These are phyloP conservation scores for Pteropus rufus DNA, from an alignment of 2,797 vertebrate species.

Conservation along the genomic window DNA sequence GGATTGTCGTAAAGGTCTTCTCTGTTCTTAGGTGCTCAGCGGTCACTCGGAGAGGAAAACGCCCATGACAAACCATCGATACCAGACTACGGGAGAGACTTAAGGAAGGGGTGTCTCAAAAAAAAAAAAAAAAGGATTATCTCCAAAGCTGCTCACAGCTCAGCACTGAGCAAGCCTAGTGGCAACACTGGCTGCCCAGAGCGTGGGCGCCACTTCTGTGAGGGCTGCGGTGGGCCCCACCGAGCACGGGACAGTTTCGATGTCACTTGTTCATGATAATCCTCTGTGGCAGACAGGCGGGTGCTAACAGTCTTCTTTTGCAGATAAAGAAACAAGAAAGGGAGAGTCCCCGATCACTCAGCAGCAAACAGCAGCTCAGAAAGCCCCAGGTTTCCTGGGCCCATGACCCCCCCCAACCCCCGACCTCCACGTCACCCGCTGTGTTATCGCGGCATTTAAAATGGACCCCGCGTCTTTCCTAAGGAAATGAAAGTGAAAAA, in stretches of 20 bases:
- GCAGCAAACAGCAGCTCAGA: background rate
- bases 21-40: background rate
- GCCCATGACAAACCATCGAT: background rate
- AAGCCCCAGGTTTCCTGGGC: background rate
- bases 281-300: background rate
- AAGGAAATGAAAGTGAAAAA: conserved; percentile 9
- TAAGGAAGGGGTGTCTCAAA: background rate
- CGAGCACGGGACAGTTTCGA: background rate
- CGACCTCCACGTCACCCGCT: background rate
- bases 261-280: background rate
- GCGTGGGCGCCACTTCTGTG: rapidly evolving
- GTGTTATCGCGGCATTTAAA: background rate
- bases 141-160: background rate
- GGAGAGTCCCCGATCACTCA: background rate
- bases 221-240: background rate
- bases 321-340: background rate
- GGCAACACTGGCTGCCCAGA: background rate
- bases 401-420: too few species aligned
- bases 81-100: background rate
- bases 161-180: too few species aligned
- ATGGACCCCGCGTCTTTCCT: background rate
- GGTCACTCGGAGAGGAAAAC: background rate
- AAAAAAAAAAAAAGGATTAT: background rate
- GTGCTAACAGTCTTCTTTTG: background rate
- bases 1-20: background rate